phyloP scores from a whole-genome alignment of 2,113 vertebrate genomes.

The Rhynchomys soricoides region DNA sequence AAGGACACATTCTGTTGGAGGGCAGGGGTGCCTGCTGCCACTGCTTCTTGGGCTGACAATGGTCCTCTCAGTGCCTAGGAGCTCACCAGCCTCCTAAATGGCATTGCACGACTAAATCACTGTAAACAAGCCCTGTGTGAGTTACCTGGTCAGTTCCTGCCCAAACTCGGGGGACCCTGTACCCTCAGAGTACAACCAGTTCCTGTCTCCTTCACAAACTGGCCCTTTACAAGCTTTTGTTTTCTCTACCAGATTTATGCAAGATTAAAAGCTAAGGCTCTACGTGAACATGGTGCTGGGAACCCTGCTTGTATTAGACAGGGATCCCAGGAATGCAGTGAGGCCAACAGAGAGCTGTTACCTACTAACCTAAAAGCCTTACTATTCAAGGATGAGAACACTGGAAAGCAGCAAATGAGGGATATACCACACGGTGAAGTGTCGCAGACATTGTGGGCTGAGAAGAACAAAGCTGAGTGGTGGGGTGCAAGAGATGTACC shows the following conservation, averaged over 20 bases:
- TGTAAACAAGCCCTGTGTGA: background rate
- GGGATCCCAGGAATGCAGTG: background rate
- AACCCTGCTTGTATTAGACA: accelerated
- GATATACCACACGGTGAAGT: background rate
- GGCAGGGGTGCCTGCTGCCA: background rate
- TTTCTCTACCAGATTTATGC: background rate
- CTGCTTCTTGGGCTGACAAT: conserved; percentile 40
- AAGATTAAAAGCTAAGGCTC: background rate
- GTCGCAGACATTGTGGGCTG: accelerated
- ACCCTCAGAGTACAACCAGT: background rate
- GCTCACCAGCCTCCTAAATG: conserved; percentile 17
- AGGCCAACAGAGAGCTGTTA: accelerated
- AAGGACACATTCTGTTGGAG: conserved; percentile 68
- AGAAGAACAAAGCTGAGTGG: background rate
- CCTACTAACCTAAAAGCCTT: background rate
- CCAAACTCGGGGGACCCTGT: background rate
- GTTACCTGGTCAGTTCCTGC: background rate
- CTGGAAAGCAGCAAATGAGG: background rate
- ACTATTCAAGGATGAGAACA: background rate
- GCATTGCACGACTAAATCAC: background rate
- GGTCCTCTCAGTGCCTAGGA: conserved; percentile 21
- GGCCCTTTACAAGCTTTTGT: background rate
- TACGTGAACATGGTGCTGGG: background rate
- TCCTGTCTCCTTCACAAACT: background rate
- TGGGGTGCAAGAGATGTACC: background rate